Conservation (phyloP, 2,888 invertebrate species). For the Cataglyphis livida region DNA sequence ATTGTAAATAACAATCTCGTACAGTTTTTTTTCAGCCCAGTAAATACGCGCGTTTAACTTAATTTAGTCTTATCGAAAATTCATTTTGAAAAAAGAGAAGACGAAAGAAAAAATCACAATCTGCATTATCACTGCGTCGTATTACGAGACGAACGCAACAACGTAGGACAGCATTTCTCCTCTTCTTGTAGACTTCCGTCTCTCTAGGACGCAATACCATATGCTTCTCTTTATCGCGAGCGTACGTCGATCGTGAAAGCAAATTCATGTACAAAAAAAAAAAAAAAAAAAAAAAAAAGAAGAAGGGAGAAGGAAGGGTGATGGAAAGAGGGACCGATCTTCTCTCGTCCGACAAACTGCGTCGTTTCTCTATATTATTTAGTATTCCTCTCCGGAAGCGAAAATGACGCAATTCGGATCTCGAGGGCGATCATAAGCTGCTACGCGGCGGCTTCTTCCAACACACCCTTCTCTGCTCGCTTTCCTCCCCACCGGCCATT, state of each 20-base stretch:
- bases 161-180: not conserved
- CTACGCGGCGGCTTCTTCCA: conserved; percentile 14
- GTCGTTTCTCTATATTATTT: conserved; percentile 54
- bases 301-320: not conserved
- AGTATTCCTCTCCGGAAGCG: conserved; percentile 58
- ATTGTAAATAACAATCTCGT: not conserved
- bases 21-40: not conserved
- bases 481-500: not conserved
- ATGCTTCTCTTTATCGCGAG: not conserved
- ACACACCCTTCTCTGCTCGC: not conserved
- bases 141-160: not conserved
- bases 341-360: conserved; percentile 55
- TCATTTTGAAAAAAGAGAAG: not conserved
- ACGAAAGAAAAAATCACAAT: not conserved
- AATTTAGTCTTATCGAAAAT: too few relatives aligned
- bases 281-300: not conserved
- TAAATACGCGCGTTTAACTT: too few relatives aligned
- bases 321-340: not conserved
- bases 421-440: conserved; percentile 49
- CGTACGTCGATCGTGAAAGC: not conserved
- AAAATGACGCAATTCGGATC: conserved; percentile 65
- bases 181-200: not conserved
- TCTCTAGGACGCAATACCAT: not conserved
- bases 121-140: not conserved
- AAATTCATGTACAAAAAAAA: not conserved